A percentile compares a stretch with the other conserved stretches of the same genome.
Evolutionary conservation across 2,888 invertebrate genomes (phyloP).

Genomic region (Serrognathus titanus): DNA sequence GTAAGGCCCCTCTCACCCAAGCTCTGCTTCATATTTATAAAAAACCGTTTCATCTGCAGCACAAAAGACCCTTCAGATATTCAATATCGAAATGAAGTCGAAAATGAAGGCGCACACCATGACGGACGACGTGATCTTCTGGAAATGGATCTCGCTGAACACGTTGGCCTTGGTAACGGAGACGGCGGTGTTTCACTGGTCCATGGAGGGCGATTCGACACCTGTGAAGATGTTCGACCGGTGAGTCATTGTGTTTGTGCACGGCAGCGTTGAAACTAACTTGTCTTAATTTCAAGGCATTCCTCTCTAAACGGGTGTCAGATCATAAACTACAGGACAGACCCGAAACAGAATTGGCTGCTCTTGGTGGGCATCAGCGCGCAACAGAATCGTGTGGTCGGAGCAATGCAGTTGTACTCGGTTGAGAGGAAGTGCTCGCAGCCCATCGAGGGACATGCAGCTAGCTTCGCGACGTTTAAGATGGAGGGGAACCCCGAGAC

Average conservation of each 20-base stretch:
- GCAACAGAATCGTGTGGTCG: conserved; percentile 94
- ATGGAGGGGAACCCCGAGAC: conserved; percentile 89
- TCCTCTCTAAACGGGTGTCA: conserved; percentile 94
- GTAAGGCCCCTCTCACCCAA: no score
- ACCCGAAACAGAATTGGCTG: conserved; percentile 95
- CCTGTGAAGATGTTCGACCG: conserved; percentile 96
- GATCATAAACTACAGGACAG: conserved; percentile 98
- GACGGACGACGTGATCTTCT: conserved; percentile 95
- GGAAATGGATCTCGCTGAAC: conserved; percentile 99
- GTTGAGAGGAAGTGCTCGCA: conserved; percentile 98
- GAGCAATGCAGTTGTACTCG: conserved; percentile 98
- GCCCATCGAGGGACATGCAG: conserved; percentile 98
- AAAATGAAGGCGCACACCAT: conserved; percentile 99
- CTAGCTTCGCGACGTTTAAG: conserved; percentile 94
- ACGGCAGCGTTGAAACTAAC: not conserved
- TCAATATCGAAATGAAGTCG: conserved; percentile 99
- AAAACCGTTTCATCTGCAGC: conserved; percentile 56
- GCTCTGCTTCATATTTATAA: not conserved
- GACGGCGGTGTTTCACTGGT: conserved; percentile 95
- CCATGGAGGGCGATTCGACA: conserved; percentile 96
- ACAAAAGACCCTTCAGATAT: conserved; percentile 95
- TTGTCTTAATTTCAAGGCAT: conserved; percentile 58
- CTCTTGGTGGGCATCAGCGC: conserved; percentile 88
- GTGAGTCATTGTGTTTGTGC: conserved; percentile 27
- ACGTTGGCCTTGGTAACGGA: conserved; percentile 95